Evolutionary conservation across 2,888 invertebrate species (phyloP).

Genomic region (Nephrotoma guestfalica): DNA sequence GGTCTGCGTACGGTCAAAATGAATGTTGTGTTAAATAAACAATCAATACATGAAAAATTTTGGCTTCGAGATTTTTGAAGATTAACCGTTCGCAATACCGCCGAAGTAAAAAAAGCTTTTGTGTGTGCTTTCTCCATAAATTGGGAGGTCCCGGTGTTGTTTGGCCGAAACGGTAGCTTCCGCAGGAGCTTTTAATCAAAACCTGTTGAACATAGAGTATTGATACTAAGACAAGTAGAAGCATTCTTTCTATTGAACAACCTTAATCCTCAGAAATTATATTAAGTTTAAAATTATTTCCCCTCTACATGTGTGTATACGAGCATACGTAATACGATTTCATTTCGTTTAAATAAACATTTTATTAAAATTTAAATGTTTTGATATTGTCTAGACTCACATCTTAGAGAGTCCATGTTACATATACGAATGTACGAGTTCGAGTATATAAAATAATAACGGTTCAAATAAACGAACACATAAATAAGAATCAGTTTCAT

Average conservation of each 20-base stretch:
- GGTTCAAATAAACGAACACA: neutral
- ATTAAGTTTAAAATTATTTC: neutral
- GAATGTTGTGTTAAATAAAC: too few species aligned
- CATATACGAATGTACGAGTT: neutral
- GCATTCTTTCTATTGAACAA: neutral
- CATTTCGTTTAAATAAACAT: neutral
- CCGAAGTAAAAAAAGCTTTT: too few species aligned
- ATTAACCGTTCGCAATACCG: too few species aligned
- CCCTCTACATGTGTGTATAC: neutral
- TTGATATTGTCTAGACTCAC: neutral
- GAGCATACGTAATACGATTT: neutral
- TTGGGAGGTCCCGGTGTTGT: too few species aligned
- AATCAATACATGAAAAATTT: too few species aligned
- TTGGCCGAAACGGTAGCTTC: too few species aligned
- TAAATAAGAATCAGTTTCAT: neutral
- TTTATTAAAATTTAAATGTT: neutral
- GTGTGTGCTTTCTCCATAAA: too few species aligned
- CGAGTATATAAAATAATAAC: neutral
- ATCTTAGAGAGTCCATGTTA: neutral
- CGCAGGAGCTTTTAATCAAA: too few species aligned
- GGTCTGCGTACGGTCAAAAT: too few species aligned
- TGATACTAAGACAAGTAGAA: too few species aligned
- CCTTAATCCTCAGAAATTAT: neutral
- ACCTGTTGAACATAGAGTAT: too few species aligned
- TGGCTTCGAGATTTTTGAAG: too few species aligned